Percentiles rank a stretch among this genome's conserved stretches.
Conservation (phyloP, 1,140 invertebrate genomes). For the Lepidotrigona ventralis region DNA sequence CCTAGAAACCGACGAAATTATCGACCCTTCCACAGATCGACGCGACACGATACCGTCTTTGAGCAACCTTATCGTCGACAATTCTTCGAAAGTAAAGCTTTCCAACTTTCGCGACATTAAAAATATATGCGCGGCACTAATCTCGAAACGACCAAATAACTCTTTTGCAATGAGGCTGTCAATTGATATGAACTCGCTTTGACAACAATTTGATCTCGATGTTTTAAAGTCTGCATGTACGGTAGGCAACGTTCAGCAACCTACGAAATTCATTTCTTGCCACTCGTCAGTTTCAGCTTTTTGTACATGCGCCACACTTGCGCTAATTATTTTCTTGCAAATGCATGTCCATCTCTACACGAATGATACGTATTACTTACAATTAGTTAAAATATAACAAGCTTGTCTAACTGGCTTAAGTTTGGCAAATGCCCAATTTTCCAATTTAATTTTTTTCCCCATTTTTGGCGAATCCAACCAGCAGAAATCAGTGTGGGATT, state of each 20-base stretch:
- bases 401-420: too few relatives aligned
- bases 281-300: background rate
- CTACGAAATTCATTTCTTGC: conserved; percentile 8
- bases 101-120: background rate
- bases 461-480: conserved; percentile 12
- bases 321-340: conserved; percentile 27
- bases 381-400: too few relatives aligned
- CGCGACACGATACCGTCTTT: conserved; percentile 20
- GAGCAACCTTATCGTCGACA: background rate
- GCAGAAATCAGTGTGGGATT: conserved; percentile 45
- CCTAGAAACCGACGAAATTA: conserved; percentile 54
- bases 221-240: too few relatives aligned
- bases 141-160: background rate
- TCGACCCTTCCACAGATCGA: conserved; percentile 48
- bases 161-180: background rate
- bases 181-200: background rate
- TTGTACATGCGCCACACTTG: conserved; percentile 20
- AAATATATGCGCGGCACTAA: background rate
- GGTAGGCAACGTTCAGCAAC: background rate
- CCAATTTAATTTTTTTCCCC: background rate
- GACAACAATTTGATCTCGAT: conserved; percentile 15
- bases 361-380: too few relatives aligned
- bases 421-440: too few relatives aligned
- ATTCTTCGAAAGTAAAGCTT: background rate
- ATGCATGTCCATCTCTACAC: background rate